Evolutionary conservation across 2,113 vertebrate genomes (phyloP).

Genomic region (Dissostichus mawsoni): DNA sequence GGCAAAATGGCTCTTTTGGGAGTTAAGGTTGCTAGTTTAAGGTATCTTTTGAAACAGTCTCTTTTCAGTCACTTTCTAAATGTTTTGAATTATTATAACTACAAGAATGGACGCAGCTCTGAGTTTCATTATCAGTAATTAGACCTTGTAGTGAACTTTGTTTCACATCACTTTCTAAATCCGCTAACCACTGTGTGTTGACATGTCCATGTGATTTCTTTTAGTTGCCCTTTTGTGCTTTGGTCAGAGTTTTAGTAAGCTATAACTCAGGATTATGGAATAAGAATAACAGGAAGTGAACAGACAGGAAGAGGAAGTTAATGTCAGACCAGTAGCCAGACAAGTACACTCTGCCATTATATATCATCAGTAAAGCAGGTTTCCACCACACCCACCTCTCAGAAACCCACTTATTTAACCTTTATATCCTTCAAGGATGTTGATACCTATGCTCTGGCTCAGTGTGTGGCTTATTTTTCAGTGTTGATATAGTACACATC

Average conservation of each 20-base stretch:
- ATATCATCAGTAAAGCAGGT: background rate
- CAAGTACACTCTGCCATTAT: background rate
- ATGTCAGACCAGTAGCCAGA: constrained; percentile 13
- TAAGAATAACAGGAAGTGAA: constrained; percentile 56
- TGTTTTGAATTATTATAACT: background rate
- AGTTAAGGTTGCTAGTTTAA: too few relatives aligned
- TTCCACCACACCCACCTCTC: background rate
- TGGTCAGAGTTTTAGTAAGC: background rate
- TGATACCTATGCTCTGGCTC: background rate
- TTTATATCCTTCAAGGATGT: background rate
- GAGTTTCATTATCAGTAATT: background rate
- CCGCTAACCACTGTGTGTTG: too few relatives aligned
- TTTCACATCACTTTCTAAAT: background rate
- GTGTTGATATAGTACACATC: constrained; percentile 36
- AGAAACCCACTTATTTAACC: background rate
- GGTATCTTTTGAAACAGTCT: background rate
- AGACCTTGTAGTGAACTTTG: background rate
- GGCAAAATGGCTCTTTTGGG: too few relatives aligned
- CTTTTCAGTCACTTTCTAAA: too few relatives aligned
- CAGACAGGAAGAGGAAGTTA: constrained; percentile 53
- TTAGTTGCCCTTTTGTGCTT: constrained; percentile 1
- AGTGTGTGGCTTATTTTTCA: constrained; percentile 3
- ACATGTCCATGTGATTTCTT: background rate
- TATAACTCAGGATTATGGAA: background rate
- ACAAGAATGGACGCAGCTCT: background rate